These are phyloP conservation scores for Falco punctatus DNA, from an alignment of 2,113 vertebrate species.

Conservation along the genomic window DNA sequence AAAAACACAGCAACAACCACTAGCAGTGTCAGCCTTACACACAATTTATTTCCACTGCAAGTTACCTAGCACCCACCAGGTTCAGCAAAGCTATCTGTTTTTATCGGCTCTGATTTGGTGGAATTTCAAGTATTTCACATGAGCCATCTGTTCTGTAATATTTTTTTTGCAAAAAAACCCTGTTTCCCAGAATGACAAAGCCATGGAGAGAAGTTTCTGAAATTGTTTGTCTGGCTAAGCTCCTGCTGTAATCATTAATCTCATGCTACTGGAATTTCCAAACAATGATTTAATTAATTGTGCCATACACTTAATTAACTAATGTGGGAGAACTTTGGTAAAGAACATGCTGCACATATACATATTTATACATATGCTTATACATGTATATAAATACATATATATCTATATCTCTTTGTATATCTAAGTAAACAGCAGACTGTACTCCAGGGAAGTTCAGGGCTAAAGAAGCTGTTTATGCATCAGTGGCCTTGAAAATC, in stretches of 20 bases:
- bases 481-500: background rate
- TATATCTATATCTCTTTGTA: background rate
- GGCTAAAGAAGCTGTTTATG: constrained; percentile 8
- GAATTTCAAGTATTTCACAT: constrained; percentile 22
- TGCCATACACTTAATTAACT: background rate
- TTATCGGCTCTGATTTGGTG: background rate
- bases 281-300: constrained; percentile 39
- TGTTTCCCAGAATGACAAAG: constrained; percentile 4
- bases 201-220: background rate
- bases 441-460: background rate
- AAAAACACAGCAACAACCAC: background rate
- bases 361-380: background rate
- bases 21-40: background rate
- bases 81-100: background rate
- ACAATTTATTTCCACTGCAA: background rate
- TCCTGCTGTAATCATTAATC: background rate
- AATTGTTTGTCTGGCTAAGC: background rate
- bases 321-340: background rate
- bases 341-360: background rate
- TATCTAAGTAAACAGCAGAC: background rate
- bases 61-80: background rate
- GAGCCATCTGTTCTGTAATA: constrained; percentile 27
- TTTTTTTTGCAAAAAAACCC: background rate
- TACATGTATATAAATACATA: background rate
- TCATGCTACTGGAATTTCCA: constrained; percentile 26